A percentile compares a stretch with the other conserved stretches of the same genome.
Evolutionary conservation across 2,113 vertebrate species (phyloP).

Genomic region (Mastomys natalensis): DNA sequence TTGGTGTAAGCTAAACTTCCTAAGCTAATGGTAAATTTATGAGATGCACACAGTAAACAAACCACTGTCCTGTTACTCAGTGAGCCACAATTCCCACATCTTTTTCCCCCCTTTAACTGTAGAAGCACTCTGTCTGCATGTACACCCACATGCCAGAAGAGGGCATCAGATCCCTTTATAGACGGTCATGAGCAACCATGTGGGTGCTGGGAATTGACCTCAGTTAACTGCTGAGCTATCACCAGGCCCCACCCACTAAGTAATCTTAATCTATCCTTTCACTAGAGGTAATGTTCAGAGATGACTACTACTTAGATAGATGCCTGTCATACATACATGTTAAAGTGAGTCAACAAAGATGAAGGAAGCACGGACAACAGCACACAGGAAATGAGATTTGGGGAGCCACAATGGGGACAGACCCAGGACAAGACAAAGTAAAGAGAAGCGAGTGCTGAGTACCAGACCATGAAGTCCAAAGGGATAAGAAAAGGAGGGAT

Average conservation of each 20-base stretch:
- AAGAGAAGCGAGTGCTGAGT: not conserved
- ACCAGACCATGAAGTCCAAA: not conserved
- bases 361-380: not conserved
- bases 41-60: not conserved
- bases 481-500: not conserved
- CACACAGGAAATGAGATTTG: not conserved
- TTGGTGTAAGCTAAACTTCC: not conserved
- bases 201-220: too few relatives aligned
- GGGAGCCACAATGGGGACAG: not conserved
- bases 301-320: not conserved
- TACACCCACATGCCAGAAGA: too few relatives aligned
- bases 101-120: not conserved
- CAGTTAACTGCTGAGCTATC: too few relatives aligned
- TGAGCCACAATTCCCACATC: conserved; percentile 50
- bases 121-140: too few relatives aligned
- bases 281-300: conserved; percentile 25
- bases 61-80: not conserved
- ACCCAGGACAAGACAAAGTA: not conserved
- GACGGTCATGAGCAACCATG: too few relatives aligned
- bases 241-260: not conserved
- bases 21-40: conserved; percentile 4
- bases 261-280: conserved; percentile 21
- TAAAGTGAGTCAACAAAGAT: conserved; percentile 8
- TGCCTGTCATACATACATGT: not conserved
- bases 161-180: too few relatives aligned